Evolutionary conservation across 1,140 invertebrate genomes (phyloP).

Genomic region (Drosophila novamexicana): DNA sequence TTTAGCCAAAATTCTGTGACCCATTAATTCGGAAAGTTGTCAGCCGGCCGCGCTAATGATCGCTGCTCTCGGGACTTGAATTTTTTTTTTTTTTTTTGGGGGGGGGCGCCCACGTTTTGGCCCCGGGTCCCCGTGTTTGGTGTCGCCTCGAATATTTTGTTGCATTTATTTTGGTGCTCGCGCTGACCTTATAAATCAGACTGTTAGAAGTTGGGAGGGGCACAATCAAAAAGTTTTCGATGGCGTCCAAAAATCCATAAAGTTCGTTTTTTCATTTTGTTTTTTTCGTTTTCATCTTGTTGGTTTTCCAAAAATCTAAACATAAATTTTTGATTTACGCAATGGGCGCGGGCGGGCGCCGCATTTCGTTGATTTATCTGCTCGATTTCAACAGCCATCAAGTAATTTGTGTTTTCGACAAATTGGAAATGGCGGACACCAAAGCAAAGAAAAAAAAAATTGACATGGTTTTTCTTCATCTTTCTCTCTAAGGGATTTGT

Average conservation of each 20-base stretch:
- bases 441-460: too few species aligned
- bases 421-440: constrained; percentile 53
- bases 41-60: constrained; percentile 68
- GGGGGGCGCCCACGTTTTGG: constrained; percentile 68
- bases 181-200: constrained; percentile 77
- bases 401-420: constrained; percentile 65
- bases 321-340: constrained; percentile 78
- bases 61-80: too few species aligned
- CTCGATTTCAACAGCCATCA: constrained; percentile 69
- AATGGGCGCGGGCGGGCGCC: constrained; percentile 38
- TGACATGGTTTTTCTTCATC: background rate
- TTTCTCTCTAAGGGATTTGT: background rate
- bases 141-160: constrained; percentile 44
- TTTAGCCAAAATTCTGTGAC: constrained; percentile 53
- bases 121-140: constrained; percentile 21
- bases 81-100: background rate
- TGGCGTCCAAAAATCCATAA: constrained; percentile 59
- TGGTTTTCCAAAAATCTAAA: constrained; percentile 35
- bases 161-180: constrained; percentile 63
- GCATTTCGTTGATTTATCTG: constrained; percentile 62
- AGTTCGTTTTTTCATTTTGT: constrained; percentile 26
- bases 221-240: constrained; percentile 49
- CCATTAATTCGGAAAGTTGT: constrained; percentile 73
- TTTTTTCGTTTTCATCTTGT: background rate
- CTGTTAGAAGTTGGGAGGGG: background rate